Conservation (phyloP, 2,888 invertebrate genomes). For the Trypoxylon attenuatum region DNA sequence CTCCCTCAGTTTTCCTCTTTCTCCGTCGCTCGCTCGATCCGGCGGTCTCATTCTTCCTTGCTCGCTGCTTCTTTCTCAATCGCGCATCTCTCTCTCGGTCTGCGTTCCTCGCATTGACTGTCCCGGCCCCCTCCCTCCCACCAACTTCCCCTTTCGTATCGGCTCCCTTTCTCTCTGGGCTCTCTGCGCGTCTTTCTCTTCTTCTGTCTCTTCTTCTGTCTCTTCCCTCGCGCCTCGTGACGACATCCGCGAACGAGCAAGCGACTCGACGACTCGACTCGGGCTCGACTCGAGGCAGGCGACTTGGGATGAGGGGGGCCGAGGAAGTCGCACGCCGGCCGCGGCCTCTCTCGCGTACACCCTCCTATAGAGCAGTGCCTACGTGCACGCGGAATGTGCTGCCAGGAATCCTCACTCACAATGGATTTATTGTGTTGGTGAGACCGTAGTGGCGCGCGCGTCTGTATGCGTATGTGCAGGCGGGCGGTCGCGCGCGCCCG, state of each 20-base stretch:
- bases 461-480: not conserved
- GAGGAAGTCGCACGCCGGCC: constrained; percentile 29
- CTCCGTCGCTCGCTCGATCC: constrained; percentile 18
- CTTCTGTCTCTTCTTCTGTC: constrained; percentile 41
- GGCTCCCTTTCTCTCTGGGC: constrained; percentile 34
- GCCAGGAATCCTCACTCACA: constrained; percentile 67
- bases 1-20: constrained; percentile 10
- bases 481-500: not conserved
- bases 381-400: constrained; percentile 64
- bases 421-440: constrained; percentile 67
- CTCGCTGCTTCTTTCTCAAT: constrained; percentile 12
- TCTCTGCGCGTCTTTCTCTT: constrained; percentile 39
- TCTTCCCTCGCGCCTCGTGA: constrained; percentile 36
- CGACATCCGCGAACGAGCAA: constrained; percentile 55
- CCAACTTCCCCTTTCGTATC: constrained; percentile 39
- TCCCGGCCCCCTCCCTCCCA: constrained; percentile 33
- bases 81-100: constrained; percentile 11
- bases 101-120: constrained; percentile 33
- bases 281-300: constrained; percentile 35
- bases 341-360: constrained; percentile 2
- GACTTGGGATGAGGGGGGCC: constrained; percentile 38
- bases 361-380: constrained; percentile 39
- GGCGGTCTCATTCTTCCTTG: constrained; percentile 2
- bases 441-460: constrained; percentile 42
- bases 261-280: constrained; percentile 37